Percentiles rank a stretch among this genome's conserved stretches.
Evolutionary conservation across 2,797 vertebrate genomes (phyloP).

Genomic region (Phataginus tricuspis): DNA sequence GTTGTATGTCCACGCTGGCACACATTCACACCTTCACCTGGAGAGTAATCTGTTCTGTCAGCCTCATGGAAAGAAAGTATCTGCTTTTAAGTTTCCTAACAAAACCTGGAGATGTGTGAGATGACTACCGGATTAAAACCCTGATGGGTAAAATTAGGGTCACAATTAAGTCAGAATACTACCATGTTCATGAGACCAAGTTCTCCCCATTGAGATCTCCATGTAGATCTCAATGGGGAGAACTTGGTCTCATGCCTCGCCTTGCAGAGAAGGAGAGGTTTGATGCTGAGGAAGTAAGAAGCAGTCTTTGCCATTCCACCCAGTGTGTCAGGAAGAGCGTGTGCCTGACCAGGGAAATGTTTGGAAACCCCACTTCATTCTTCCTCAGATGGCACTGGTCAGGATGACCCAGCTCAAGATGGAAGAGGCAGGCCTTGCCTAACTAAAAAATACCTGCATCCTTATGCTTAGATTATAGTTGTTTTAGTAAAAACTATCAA

Average conservation of each 20-base stretch:
- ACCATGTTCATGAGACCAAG: too few relatives aligned
- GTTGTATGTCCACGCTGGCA: neutral
- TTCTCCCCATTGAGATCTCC: neutral
- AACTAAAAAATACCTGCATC: neutral
- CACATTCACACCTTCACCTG: neutral
- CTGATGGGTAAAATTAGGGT: neutral
- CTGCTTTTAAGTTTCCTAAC: neutral
- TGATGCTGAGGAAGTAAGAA: neutral
- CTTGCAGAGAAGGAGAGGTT: neutral
- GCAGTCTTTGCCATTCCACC: neutral
- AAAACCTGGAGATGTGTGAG: neutral
- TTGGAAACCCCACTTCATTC: neutral
- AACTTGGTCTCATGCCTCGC: neutral
- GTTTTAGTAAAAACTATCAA: neutral
- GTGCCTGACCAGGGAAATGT: neutral
- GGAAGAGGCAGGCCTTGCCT: neutral
- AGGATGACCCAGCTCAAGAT: neutral
- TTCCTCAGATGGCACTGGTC: neutral
- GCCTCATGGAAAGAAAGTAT: neutral
- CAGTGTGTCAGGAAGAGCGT: neutral
- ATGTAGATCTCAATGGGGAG: neutral
- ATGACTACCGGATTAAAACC: neutral
- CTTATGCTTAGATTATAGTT: neutral
- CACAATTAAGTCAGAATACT: too few relatives aligned
- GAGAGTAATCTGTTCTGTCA: neutral